Base-by-base conservation (phyloP, 2,797 vertebrate species). In the Luscinia megarhynchos region DNA sequence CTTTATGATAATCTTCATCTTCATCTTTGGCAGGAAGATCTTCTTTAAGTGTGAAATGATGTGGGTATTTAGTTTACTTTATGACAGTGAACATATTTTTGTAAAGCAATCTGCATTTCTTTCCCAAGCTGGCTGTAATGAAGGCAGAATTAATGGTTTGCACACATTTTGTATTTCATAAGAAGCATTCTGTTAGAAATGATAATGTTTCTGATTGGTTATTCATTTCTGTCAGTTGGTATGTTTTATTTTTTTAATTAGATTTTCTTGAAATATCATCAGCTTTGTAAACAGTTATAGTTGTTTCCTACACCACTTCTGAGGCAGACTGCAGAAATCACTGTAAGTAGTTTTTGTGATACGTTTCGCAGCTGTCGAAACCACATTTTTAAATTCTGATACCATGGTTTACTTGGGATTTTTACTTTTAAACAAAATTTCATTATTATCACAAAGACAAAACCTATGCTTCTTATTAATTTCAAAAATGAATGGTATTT, bases 131-230 rank as follows among this genome's bases (percentile, higher is more conserved):
- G 69, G 21, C 57, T 89, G 21, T 77, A 88, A 87, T 46, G 61
- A 75, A 80, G n/a, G 34, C 72, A 94, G 61, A 87, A 93, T 74
- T 93, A 84, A 87, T 46, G 78, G 30, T 80, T 95, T 75, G 54
- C n/a, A 43, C 69, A 72, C 45, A 89, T 78, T 36, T 64, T 75
- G 15, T 89, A 59, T 93, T 95, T 94, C 77, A 20, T 69, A 73
- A 67, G 84, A 94, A 92, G 76, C 67, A 73, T 94, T 93, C 76
- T 95, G 79, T 85, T 96, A 59, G 81, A 62, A 94, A 84, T 41
- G 5, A 58, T 86, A 69, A 81, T 12, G 5, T 94, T 94, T 90
- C 50, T 30, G 58, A 67, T 66, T 84, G 53, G 59, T 74, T 94
- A 89, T 91, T 95, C 6, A 55, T 87, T 93, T 82, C 67, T 93